Percentiles rank a stretch among this genome's conserved stretches.
These are phyloP conservation scores for Sinonovacula constricta DNA, from an alignment of 1,140 invertebrate species.

Conservation along the genomic window DNA sequence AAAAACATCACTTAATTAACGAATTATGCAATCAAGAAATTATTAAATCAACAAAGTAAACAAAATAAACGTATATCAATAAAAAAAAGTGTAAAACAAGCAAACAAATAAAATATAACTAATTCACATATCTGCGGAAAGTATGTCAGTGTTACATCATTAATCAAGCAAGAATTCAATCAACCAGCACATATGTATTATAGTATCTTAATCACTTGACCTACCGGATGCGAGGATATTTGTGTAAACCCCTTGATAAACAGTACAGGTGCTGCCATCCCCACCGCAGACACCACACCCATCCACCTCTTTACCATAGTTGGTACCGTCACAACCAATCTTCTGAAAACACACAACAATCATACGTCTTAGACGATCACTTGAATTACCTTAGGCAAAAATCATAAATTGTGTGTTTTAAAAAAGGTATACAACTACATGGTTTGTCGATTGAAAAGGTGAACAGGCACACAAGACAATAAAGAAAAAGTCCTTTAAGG, in stretches of 20 bases:
- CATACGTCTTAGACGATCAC: too few relatives aligned
- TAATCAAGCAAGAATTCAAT: background rate
- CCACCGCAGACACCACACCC: constrained; percentile 43
- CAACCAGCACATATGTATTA: background rate
- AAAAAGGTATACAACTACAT: too few relatives aligned
- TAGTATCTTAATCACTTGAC: background rate
- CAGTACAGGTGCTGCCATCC: constrained; percentile 25
- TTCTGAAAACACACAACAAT: constrained; percentile 6
- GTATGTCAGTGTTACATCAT: background rate
- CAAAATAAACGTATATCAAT: background rate
- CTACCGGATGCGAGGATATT: background rate
- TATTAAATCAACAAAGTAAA: background rate
- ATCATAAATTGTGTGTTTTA: too few relatives aligned
- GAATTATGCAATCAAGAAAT: background rate
- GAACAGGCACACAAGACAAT: too few relatives aligned
- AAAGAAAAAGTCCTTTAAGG: too few relatives aligned
- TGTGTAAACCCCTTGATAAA: constrained; percentile 8
- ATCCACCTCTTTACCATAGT: background rate
- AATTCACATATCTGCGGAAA: background rate
- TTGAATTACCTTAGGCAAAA: too few relatives aligned
- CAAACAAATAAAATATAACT: background rate
- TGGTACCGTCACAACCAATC: constrained; percentile 31
- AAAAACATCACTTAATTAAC: too few relatives aligned
- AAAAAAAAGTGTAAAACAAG: background rate
- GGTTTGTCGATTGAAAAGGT: too few relatives aligned